Conservation (phyloP, 2,888 invertebrate species). For the Bombylius discolor region DNA sequence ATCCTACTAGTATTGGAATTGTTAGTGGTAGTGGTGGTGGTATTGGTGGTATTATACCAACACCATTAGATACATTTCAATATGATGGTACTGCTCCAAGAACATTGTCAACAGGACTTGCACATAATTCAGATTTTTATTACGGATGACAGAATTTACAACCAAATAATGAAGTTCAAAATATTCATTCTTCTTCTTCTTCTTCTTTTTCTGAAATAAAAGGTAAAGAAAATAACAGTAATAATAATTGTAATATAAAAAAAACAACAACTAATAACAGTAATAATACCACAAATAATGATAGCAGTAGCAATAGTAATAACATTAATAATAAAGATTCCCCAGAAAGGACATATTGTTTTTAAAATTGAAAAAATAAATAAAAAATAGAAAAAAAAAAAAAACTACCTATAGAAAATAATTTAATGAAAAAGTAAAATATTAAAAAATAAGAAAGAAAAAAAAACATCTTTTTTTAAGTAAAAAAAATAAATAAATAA, state of each 20-base stretch:
- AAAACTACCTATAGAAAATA: neutral
- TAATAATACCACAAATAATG: neutral
- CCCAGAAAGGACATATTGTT: constrained; percentile 13
- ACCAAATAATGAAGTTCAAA: constrained; percentile 2
- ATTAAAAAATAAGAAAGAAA: neutral
- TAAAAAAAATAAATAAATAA: constrained; percentile 1
- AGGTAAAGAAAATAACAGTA: neutral
- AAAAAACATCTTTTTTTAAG: constrained; percentile 8
- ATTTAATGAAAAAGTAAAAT: neutral
- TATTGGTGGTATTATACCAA: neutral
- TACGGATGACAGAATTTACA: constrained; percentile 31
- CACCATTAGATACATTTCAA: constrained; percentile 16
- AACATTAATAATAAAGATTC: constrained; percentile 8
- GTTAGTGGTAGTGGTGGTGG: neutral
- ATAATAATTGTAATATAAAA: neutral
- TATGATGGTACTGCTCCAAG: constrained; percentile 35
- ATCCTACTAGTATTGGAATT: too few relatives aligned
- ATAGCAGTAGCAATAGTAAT: neutral
- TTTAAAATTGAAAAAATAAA: constrained; percentile 6
- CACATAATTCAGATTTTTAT: constrained; percentile 32
- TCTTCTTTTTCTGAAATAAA: neutral
- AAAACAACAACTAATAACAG: neutral
- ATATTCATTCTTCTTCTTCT: neutral
- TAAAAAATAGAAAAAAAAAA: neutral
- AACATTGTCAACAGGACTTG: constrained; percentile 32